Conservation (phyloP, 2,888 invertebrate genomes). For the Charanyca ferruginea region DNA sequence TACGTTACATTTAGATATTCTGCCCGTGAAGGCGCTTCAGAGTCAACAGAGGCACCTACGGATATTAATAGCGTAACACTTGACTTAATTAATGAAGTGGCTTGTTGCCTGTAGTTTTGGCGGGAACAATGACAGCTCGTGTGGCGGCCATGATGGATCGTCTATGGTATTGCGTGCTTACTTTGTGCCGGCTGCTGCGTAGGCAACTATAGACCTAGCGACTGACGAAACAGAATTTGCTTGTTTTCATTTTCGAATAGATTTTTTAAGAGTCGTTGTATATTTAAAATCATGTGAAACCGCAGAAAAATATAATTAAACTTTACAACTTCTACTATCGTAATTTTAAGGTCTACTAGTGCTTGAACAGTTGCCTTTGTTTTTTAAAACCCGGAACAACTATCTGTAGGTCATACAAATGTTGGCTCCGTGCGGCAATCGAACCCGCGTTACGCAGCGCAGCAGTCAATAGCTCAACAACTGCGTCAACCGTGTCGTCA, state of each 20-base stretch:
- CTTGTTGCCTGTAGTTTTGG: constrained; percentile 65
- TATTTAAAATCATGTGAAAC: no score
- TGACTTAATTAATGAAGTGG: constrained; percentile 71
- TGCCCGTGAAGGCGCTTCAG: constrained; percentile 37
- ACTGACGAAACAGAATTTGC: neutral
- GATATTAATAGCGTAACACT: constrained; percentile 57
- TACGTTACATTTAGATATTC: constrained; percentile 34
- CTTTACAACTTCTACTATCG: no score
- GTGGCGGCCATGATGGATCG: constrained; percentile 71
- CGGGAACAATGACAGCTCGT: constrained; percentile 63
- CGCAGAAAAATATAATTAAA: no score
- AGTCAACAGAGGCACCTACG: constrained; percentile 34
- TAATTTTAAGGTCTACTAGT: no score
- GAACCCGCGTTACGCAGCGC: no score
- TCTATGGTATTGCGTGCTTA: constrained; percentile 42
- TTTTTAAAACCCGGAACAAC: no score
- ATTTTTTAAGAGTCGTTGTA: neutral
- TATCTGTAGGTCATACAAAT: no score
- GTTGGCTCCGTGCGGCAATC: no score
- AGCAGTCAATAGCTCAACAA: no score
- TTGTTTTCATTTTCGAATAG: neutral
- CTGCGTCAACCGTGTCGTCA: no score
- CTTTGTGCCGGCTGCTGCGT: constrained; percentile 2
- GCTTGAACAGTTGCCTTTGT: no score
- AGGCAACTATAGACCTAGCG: neutral